These are phyloP conservation scores for Oncorhynchus clarkii DNA, from an alignment of 2,113 vertebrate species.

Conservation along the genomic window DNA sequence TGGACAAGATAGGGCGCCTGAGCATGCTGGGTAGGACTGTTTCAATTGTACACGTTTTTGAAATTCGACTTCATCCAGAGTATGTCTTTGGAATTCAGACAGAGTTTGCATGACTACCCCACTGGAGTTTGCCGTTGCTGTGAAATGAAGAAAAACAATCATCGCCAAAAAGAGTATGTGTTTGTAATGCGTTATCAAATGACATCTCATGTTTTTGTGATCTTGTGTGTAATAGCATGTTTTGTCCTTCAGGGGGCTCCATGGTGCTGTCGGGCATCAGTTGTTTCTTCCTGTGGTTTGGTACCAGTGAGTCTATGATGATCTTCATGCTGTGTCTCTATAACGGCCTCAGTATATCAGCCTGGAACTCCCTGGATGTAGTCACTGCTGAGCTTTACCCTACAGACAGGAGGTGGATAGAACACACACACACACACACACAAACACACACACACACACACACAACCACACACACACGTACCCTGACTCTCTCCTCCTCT, in stretches of 20 bases:
- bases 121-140: too few relatives aligned
- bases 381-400: slow-evolving; percentile 94
- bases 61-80: too few relatives aligned
- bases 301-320: slow-evolving; percentile 98
- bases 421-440: neutral
- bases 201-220: too few relatives aligned
- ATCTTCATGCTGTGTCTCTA: slow-evolving; percentile 98
- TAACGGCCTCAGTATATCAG: slow-evolving; percentile 96
- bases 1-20: slow-evolving; percentile 96
- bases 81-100: too few relatives aligned
- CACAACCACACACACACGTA: neutral
- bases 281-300: slow-evolving; percentile 98
- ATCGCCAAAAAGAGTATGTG: too few relatives aligned
- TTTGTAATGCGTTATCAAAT: too few relatives aligned
- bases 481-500: slow-evolving; percentile 1
- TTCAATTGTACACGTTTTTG: too few relatives aligned
- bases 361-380: slow-evolving; percentile 97
- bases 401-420: slow-evolving; percentile 87
- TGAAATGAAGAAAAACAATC: too few relatives aligned
- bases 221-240: neutral
- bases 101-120: too few relatives aligned
- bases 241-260: slow-evolving; percentile 82
- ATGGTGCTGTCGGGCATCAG: slow-evolving; percentile 99
- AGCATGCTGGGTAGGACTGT: slow-evolving; percentile 88
- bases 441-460: neutral